Percentiles rank a stretch among this genome's conserved stretches.
phyloP scores from a whole-genome alignment of 2,113 vertebrate genomes.

The Heloderma charlesbogerti region DNA sequence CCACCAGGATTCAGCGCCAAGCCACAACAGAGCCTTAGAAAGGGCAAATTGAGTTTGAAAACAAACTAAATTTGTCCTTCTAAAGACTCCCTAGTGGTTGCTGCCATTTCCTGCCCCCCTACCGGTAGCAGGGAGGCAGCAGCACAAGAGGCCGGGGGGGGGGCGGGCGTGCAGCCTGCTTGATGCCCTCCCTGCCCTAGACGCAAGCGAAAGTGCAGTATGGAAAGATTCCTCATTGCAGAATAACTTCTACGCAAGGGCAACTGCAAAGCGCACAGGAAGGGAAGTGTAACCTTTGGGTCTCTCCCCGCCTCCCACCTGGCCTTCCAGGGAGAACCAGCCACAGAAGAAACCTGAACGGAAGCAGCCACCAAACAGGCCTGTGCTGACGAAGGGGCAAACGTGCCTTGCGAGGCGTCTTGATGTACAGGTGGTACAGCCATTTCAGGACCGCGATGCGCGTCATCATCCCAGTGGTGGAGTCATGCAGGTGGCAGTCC shows the following conservation, averaged over 20 bases:
- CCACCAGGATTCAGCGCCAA: too few species aligned
- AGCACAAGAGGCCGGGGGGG: too few species aligned
- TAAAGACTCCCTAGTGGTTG: too few species aligned
- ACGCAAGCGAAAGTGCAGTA: too few species aligned
- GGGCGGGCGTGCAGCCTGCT: too few species aligned
- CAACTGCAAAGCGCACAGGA: not conserved
- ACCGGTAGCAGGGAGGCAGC: too few species aligned
- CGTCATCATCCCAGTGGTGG: slow-evolving; percentile 96
- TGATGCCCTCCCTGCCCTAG: too few species aligned
- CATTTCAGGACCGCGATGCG: slow-evolving; percentile 97
- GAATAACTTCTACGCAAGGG: not conserved
- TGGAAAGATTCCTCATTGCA: not conserved
- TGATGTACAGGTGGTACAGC: slow-evolving; percentile 98
- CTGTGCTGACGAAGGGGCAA: not conserved
- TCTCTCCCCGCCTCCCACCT: not conserved
- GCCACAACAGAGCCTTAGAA: too few species aligned
- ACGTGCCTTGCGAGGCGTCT: slow-evolving; percentile 93
- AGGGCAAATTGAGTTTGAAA: too few species aligned
- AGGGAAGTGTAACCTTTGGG: too few species aligned
- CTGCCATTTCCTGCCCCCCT: too few species aligned
- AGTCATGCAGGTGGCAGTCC: slow-evolving; percentile 92
- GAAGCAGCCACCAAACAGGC: not conserved
- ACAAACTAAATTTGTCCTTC: too few species aligned
- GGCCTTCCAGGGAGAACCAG: not conserved
- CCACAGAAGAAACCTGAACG: not conserved